These are phyloP conservation scores for Acanthoscelides obtectus DNA, from an alignment of 2,888 invertebrate genomes.

Conservation along the genomic window DNA sequence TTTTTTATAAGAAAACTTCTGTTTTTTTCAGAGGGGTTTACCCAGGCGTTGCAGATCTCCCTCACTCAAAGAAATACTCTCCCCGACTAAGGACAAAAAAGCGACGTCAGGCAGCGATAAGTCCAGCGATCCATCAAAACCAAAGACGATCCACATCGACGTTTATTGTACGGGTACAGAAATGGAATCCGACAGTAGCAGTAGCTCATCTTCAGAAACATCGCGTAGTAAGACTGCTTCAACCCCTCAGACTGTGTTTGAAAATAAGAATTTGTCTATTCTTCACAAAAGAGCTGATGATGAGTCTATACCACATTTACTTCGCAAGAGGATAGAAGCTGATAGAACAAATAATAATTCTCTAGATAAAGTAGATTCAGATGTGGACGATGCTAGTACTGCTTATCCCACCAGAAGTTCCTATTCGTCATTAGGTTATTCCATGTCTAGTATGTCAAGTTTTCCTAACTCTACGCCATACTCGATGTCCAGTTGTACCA, in stretches of 20 bases:
- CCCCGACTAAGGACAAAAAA: constrained; percentile 11
- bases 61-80: constrained; percentile 16
- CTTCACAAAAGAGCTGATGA: constrained; percentile 53
- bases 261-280: constrained; percentile 57
- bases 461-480: constrained; percentile 48
- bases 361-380: constrained; percentile 33
- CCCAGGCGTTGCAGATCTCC: constrained; percentile 30
- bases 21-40: constrained; percentile 1
- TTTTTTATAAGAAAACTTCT: neutral
- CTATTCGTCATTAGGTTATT: constrained; percentile 54
- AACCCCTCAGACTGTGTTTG: constrained; percentile 62
- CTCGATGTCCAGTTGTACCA: constrained; percentile 49
- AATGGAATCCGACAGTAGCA: constrained; percentile 40
- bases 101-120: constrained; percentile 31
- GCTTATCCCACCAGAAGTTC: constrained; percentile 62
- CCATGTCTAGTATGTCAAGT: constrained; percentile 53
- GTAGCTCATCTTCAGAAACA: constrained; percentile 32
- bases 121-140: constrained; percentile 42
- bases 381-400: constrained; percentile 50
- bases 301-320: constrained; percentile 46
- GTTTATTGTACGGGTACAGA: constrained; percentile 69
- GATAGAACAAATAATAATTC: constrained; percentile 20
- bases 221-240: constrained; percentile 45
- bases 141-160: constrained; percentile 69
- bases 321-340: constrained; percentile 23